Evolutionary conservation across 64 coral and sea anemone genomes (phyloP), one percentile per base, ranked within the genome.

Genomic region (Trachythela sp.): DNA sequence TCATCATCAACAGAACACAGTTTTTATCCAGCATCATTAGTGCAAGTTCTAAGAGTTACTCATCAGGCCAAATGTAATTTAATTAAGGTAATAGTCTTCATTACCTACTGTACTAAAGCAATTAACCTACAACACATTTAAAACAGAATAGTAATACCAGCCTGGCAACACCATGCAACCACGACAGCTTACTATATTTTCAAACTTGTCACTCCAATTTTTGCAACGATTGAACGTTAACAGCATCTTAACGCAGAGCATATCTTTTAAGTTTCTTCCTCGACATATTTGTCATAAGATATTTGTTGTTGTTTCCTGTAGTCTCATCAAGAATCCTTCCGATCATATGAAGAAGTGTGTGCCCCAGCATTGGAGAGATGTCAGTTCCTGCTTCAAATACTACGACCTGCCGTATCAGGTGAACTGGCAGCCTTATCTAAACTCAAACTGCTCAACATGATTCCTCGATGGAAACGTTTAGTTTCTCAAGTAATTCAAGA

Each of bases 291-390:
- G 56, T 64, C 26, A n/a, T 20, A 6, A 64, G 56, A 64, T 52
- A 15, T 15, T 52, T 52, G 8, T 64, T 27, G 20, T 64, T 26
- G 15, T 27, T 64, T 64, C 56, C 20, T 64, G 9, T 13, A 99
- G 96, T 91, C 96, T 42, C 93, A 91, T 7, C 96, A 99, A 83
- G 96, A 99, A 85, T 99, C 96, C 8, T 99, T 94, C 1, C 93
- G 96, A 4, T 99, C 96, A 0, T 99, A 99, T 60, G 96, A 99
- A 67, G 96, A 99, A 42, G 96, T 99, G 7, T 99, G 96, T 76
- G 85, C 77, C 8, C 96, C 96, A 36, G 96, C 92, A 18, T 56
- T 99, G 33, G 91, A 99, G 58, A 92, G 93, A 48, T 99, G 96
- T 38, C 91, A 83, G 26, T 99, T 99, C 75, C 77, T 99, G 36